Conservation (phyloP, 2,888 invertebrate species). For the Scaeva pyrastri region DNA sequence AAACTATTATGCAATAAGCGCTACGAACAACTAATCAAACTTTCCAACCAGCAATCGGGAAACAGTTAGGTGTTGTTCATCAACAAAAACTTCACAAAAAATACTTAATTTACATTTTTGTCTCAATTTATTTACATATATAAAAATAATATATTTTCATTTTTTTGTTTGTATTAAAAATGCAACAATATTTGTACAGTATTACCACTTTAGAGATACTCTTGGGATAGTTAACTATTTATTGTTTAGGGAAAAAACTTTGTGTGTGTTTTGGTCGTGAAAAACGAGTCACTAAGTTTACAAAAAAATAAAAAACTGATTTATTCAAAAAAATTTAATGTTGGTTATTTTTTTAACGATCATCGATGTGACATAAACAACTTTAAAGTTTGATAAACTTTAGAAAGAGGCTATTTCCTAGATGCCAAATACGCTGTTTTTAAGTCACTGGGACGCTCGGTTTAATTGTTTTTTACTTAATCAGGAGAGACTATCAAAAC, state of each 20-base stretch:
- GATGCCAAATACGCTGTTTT: too few relatives aligned
- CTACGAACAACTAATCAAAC: conserved; percentile 69
- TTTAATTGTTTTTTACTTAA: too few relatives aligned
- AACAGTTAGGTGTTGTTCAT: conserved; percentile 34
- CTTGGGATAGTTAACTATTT: conserved; percentile 64
- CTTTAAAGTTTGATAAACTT: too few relatives aligned
- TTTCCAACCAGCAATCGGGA: conserved; percentile 38
- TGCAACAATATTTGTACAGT: conserved; percentile 70
- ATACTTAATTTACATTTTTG: conserved; percentile 47
- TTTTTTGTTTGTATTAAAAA: conserved; percentile 45
- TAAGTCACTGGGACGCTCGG: too few relatives aligned
- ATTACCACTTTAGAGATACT: conserved; percentile 58
- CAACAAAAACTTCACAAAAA: neutral
- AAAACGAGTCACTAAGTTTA: conserved; percentile 55
- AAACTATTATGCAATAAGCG: conserved; percentile 76
- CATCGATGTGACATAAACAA: too few relatives aligned
- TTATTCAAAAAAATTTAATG: conserved; percentile 38
- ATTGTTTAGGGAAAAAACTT: conserved; percentile 48
- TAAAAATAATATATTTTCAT: conserved; percentile 10
- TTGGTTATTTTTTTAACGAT: too few relatives aligned
- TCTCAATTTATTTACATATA: conserved; percentile 30
- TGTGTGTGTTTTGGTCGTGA: conserved; percentile 57
- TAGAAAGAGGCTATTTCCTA: too few relatives aligned
- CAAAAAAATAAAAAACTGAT: conserved; percentile 23
- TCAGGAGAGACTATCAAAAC: too few relatives aligned